Conservation (phyloP, 2,888 invertebrate species). For the Sturmia bella region DNA sequence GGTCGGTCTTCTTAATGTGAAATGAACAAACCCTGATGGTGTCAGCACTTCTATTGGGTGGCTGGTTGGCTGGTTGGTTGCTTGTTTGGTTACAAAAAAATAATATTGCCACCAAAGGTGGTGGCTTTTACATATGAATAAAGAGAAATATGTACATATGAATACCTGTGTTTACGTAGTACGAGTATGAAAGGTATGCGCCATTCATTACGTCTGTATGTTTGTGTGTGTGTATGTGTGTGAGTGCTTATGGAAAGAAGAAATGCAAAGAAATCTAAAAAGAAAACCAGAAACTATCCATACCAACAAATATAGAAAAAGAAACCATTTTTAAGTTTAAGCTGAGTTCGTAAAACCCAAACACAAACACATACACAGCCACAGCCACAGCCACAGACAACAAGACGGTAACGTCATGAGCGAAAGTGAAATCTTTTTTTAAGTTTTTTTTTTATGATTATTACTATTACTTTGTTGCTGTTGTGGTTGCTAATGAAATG, state of each 20-base stretch:
- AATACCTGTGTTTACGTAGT: background rate
- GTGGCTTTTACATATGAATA: background rate
- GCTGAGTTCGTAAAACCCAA: slow-evolving; percentile 38
- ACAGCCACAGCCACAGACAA: background rate
- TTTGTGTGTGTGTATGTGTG: background rate
- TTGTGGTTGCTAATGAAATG: slow-evolving; percentile 65
- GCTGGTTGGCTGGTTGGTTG: background rate
- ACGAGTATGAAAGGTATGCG: background rate
- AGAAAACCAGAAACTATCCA: slow-evolving; percentile 66
- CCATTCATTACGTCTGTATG: background rate
- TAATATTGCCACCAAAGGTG: slow-evolving; percentile 31
- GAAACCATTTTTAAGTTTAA: slow-evolving; percentile 61
- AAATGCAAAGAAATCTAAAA: slow-evolving; percentile 58
- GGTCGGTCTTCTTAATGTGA: slow-evolving; percentile 28
- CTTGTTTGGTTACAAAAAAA: background rate
- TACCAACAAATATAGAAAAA: slow-evolving; percentile 55
- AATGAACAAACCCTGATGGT: slow-evolving; percentile 23
- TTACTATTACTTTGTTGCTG: slow-evolving; percentile 43
- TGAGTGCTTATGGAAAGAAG: slow-evolving; percentile 59
- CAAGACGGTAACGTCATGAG: slow-evolving; percentile 76
- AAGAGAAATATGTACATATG: background rate
- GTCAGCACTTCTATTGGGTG: slow-evolving; percentile 35
- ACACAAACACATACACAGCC: slow-evolving; percentile 18
- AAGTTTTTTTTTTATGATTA: slow-evolving; percentile 13
- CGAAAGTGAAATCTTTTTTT: slow-evolving; percentile 81